Percentiles rank a stretch among this genome's conserved stretches.
phyloP scores from a whole-genome alignment of 2,113 vertebrate species.

The Donacobius atricapilla region DNA sequence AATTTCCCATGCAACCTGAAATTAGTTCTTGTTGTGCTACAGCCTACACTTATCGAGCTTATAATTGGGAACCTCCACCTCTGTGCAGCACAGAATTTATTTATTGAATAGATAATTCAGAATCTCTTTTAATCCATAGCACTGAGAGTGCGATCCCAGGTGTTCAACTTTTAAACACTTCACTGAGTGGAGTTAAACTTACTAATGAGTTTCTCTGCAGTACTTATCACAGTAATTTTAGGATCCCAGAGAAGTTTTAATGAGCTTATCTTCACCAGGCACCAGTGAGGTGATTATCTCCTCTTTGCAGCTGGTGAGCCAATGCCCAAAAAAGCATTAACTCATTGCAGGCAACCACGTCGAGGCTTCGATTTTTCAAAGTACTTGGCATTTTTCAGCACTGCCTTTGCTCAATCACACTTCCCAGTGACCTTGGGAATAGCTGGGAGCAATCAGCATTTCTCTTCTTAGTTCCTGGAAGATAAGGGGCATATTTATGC shows the following conservation, averaged over 20 bases:
- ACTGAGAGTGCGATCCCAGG: neutral
- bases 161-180: neutral
- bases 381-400: neutral
- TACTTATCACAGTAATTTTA: slow-evolving; percentile 21
- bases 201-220: neutral
- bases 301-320: slow-evolving; percentile 5
- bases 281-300: slow-evolving; percentile 29
- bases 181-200: neutral
- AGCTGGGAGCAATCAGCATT: neutral
- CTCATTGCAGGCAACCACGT: neutral
- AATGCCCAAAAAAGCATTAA: neutral
- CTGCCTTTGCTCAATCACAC: slow-evolving; percentile 42
- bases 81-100: rapidly evolving
- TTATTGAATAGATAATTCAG: neutral
- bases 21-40: neutral
- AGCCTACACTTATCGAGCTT: neutral
- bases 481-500: slow-evolving; percentile 21
- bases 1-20: neutral
- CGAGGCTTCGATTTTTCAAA: neutral
- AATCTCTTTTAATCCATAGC: neutral
- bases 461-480: neutral
- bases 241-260: slow-evolving; percentile 38
- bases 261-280: slow-evolving; percentile 32
- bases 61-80: neutral
- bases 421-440: neutral